phyloP scores from a whole-genome alignment of 2,113 vertebrate species.

The Galbula dea region DNA sequence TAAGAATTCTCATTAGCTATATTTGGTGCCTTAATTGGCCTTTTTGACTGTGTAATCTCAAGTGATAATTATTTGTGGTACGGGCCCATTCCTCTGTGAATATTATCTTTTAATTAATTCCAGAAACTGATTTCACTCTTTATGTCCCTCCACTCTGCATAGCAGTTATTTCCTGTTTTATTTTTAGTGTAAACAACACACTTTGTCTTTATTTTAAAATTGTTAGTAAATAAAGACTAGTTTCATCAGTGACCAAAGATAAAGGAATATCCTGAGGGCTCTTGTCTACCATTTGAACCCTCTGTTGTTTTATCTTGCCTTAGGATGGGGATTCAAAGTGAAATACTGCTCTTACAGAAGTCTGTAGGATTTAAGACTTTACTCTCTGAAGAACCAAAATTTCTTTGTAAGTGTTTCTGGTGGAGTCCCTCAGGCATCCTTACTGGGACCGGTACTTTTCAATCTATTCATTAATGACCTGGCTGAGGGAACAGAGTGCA shows the following conservation, averaged over 20 bases:
- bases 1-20: conserved; percentile 70
- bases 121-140: conserved; percentile 52
- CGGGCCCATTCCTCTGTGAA: conserved; percentile 54
- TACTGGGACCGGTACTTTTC: too few species aligned
- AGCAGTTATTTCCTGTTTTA: conserved; percentile 16
- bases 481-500: too few species aligned
- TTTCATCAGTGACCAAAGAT: neutral
- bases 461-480: too few species aligned
- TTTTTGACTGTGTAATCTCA: conserved; percentile 64
- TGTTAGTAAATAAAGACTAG: neutral
- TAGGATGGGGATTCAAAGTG: neutral
- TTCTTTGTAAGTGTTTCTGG: neutral
- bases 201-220: conserved; percentile 17
- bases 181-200: neutral
- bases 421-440: too few species aligned
- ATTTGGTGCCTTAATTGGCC: conserved; percentile 64
- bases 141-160: conserved; percentile 8
- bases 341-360: neutral
- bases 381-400: neutral
- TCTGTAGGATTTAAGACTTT: neutral
- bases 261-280: neutral
- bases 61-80: conserved; percentile 71
- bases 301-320: neutral
- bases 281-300: neutral
- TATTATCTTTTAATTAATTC: conserved; percentile 72